Conservation (phyloP, 37 sponge, comb jelly and placozoan species). For the Oscarella lobularis region DNA sequence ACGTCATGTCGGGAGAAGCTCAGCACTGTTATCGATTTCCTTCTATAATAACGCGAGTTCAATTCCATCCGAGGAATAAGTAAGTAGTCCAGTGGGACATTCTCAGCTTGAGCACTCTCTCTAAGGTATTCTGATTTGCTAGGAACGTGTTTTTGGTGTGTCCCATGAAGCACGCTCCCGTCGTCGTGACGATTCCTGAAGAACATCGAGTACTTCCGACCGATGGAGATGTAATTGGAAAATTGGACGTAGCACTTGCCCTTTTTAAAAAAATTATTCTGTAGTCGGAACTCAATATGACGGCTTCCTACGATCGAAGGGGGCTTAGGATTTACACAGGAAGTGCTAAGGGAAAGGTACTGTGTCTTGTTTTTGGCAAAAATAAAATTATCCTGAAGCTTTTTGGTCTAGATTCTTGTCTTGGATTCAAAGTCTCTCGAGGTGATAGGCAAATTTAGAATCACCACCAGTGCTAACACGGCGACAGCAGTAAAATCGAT, state of each 20-base stretch:
- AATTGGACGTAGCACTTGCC: no score
- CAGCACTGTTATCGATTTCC: slow-evolving; percentile 72
- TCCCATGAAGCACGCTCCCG: slow-evolving; percentile 80
- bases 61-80: slow-evolving; percentile 89
- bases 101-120: no score
- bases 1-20: slow-evolving; percentile 71
- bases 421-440: slow-evolving; percentile 34
- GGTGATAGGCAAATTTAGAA: slow-evolving; percentile 14
- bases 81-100: slow-evolving; percentile 8
- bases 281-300: slow-evolving; percentile 73
- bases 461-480: slow-evolving; percentile 32
- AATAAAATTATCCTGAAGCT: background rate
- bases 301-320: slow-evolving; percentile 77
- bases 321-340: slow-evolving; percentile 77
- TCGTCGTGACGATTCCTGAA: slow-evolving; percentile 30
- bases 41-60: slow-evolving; percentile 70
- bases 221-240: slow-evolving; percentile 65
- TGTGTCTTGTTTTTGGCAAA: background rate
- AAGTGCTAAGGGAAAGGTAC: slow-evolving; percentile 67
- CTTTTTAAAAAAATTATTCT: no score
- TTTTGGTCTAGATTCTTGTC: slow-evolving; percentile 31
- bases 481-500: slow-evolving; percentile 64
- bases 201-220: slow-evolving; percentile 29
- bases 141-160: slow-evolving; percentile 75
- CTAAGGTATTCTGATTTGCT: slow-evolving; percentile 5